Conservation (phyloP, 64 coral and sea anemone genomes). For the Stylophora pistillata region DNA sequence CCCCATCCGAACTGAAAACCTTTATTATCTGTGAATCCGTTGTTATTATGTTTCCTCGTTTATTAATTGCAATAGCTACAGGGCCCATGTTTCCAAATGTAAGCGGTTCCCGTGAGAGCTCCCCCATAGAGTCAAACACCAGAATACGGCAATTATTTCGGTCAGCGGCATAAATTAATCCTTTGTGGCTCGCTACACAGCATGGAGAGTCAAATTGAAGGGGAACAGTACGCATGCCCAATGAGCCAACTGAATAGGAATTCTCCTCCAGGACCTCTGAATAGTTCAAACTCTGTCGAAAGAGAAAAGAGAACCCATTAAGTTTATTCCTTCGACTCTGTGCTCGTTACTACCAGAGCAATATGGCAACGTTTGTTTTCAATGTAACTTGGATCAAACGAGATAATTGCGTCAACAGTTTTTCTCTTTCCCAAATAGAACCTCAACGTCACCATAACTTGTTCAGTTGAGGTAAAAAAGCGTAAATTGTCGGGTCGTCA, state of each 20-base stretch:
- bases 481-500: no score
- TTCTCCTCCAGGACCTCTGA: slow-evolving; percentile 43
- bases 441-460: no score
- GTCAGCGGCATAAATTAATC: slow-evolving; percentile 60
- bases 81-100: slow-evolving; percentile 64
- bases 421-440: no score
- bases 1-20: slow-evolving; percentile 86
- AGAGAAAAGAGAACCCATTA: neutral
- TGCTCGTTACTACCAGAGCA: neutral
- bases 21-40: slow-evolving; percentile 83
- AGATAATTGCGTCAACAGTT: no score
- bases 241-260: slow-evolving; percentile 72
- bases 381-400: no score
- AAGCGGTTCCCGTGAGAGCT: slow-evolving; percentile 54
- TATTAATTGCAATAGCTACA: slow-evolving; percentile 64
- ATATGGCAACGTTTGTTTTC: no score
- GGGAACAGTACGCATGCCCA: slow-evolving; percentile 46
- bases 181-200: slow-evolving; percentile 52
- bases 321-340: neutral
- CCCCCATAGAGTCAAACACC: slow-evolving; percentile 45
- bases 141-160: slow-evolving; percentile 70
- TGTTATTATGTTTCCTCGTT: slow-evolving; percentile 70
- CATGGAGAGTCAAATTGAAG: slow-evolving; percentile 79
- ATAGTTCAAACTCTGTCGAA: slow-evolving; percentile 60
- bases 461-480: no score